These are phyloP conservation scores for Mythimna loreyi DNA, from an alignment of 2,888 invertebrate genomes.

Conservation along the genomic window DNA sequence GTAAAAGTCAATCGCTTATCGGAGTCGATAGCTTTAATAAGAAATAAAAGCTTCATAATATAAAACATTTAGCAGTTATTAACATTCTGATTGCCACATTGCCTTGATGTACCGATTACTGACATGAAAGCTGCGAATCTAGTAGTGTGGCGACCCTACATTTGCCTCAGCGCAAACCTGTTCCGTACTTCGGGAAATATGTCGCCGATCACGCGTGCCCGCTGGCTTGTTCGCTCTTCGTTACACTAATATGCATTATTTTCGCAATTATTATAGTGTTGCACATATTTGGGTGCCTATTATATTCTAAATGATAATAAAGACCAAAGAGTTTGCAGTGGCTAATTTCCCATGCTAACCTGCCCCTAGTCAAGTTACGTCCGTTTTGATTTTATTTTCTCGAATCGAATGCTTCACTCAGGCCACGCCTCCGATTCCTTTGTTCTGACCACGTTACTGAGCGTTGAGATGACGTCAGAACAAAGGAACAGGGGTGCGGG, in stretches of 20 bases:
- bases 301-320: background rate
- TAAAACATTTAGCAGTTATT: background rate
- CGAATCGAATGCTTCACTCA: too few relatives aligned
- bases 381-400: too few relatives aligned
- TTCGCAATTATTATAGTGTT: slow-evolving; percentile 40
- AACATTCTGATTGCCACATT: background rate
- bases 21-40: background rate
- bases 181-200: slow-evolving; percentile 86
- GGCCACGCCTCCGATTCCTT: too few relatives aligned
- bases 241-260: slow-evolving; percentile 77
- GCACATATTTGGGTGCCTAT: slow-evolving; percentile 31
- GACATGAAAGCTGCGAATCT: slow-evolving; percentile 3
- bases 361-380: too few relatives aligned
- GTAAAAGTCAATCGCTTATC: background rate
- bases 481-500: too few relatives aligned
- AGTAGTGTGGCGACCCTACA: slow-evolving; percentile 48
- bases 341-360: background rate
- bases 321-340: too few relatives aligned
- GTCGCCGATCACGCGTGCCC: slow-evolving; percentile 85
- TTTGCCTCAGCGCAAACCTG: slow-evolving; percentile 82
- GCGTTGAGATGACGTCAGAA: too few relatives aligned
- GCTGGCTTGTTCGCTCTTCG: slow-evolving; percentile 79
- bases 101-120: background rate
- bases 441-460: too few relatives aligned
- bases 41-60: too few relatives aligned